These are phyloP conservation scores for Nothocercus julius DNA, from an alignment of 2,113 vertebrate genomes.

Conservation along the genomic window DNA sequence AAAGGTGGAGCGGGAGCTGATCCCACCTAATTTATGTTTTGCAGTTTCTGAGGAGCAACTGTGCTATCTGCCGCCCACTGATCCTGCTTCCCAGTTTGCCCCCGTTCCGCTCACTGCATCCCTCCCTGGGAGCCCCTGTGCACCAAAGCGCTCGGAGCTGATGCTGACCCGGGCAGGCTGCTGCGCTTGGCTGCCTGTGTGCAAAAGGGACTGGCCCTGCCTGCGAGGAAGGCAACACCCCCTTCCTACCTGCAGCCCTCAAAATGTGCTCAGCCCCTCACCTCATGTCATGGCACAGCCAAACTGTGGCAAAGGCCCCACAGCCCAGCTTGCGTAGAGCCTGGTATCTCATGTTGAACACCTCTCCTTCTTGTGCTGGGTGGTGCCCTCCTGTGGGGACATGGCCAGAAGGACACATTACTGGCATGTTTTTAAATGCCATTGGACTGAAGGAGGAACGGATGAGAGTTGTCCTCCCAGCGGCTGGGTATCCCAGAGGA, in stretches of 20 bases:
- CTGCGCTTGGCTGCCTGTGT: neutral
- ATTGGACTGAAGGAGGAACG: neutral
- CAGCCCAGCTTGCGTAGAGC: slow-evolving; percentile 81
- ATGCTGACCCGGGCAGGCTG: neutral
- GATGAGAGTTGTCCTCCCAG: neutral
- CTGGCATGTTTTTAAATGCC: neutral
- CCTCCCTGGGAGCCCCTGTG: neutral
- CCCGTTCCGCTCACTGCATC: too few relatives aligned
- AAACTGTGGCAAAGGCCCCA: slow-evolving; percentile 86
- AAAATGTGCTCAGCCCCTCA: neutral
- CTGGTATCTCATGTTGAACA: slow-evolving; percentile 81
- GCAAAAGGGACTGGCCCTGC: neutral
- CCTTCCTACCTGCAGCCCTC: neutral
- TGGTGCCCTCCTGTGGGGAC: slow-evolving; percentile 79
- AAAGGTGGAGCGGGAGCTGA: neutral
- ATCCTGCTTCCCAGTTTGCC: neutral
- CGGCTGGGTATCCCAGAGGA: neutral
- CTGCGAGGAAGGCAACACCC: neutral
- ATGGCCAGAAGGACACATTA: neutral
- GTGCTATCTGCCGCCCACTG: neutral
- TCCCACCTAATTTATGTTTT: neutral
- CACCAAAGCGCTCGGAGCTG: rapidly evolving
- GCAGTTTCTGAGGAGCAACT: neutral
- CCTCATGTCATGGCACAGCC: slow-evolving; percentile 86
- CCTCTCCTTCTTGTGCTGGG: slow-evolving; percentile 74